These are phyloP conservation scores for Atrina japonica DNA, from an alignment of 2,888 invertebrate genomes.

Conservation along the genomic window DNA sequence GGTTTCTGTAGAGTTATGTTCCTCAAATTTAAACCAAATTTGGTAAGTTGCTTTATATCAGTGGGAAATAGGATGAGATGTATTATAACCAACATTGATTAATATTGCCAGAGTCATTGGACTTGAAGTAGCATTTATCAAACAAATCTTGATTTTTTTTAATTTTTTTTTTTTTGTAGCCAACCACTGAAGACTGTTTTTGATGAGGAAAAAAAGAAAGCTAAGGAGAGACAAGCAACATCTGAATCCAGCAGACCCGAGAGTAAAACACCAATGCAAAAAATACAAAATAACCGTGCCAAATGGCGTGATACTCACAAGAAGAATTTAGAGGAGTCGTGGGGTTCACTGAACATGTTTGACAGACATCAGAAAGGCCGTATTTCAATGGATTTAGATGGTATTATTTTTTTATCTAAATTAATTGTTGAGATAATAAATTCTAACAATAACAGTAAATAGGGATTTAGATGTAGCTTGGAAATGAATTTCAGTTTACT, in stretches of 20 bases:
- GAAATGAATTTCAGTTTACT: no score
- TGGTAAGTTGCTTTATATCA: no score
- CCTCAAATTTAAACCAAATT: no score
- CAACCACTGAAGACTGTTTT: slow-evolving; percentile 42
- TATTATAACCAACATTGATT: no score
- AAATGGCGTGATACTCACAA: slow-evolving; percentile 73
- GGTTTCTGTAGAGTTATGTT: no score
- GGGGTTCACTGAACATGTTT: slow-evolving; percentile 79
- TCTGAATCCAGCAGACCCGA: slow-evolving; percentile 17
- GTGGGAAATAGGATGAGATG: no score
- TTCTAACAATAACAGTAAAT: no score
- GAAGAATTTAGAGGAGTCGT: slow-evolving; percentile 78
- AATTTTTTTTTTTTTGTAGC: slow-evolving; percentile 28
- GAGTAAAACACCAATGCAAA: slow-evolving; percentile 72
- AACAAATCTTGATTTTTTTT: no score
- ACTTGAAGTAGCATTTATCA: no score
- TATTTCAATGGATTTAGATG: slow-evolving; percentile 78
- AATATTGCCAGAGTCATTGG: no score
- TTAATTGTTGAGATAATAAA: no score
- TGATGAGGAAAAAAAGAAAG: slow-evolving; percentile 32
- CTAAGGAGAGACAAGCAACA: background rate
- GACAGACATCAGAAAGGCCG: slow-evolving; percentile 78
- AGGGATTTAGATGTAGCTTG: no score
- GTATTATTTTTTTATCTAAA: slow-evolving; percentile 46
- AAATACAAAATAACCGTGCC: slow-evolving; percentile 73